Conservation (phyloP, 2,888 invertebrate species). For the Agrotis segetum region DNA sequence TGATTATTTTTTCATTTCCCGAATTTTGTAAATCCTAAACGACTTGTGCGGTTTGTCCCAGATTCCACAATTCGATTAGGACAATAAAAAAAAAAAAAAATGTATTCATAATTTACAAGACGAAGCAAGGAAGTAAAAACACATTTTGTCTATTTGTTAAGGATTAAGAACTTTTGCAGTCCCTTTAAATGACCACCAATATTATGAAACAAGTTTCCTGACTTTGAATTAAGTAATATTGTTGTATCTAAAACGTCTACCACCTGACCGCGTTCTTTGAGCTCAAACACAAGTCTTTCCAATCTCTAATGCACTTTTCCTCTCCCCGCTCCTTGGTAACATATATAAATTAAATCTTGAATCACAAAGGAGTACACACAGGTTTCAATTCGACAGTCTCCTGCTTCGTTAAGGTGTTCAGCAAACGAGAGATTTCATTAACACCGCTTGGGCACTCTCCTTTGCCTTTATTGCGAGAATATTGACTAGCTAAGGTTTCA, state of each 20-base stretch:
- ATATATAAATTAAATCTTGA: conserved; percentile 23
- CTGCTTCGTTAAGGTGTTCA: conserved; percentile 44
- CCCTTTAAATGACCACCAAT: neutral
- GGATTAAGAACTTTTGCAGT: neutral
- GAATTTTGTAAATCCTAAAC: too few relatives aligned
- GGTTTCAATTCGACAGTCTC: conserved; percentile 20
- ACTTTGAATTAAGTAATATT: too few relatives aligned
- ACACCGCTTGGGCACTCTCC: conserved; percentile 19
- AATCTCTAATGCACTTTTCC: neutral
- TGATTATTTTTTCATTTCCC: neutral
- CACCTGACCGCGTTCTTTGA: neutral
- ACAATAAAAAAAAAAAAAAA: too few relatives aligned
- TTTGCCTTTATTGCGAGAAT: conserved; percentile 31
- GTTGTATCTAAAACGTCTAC: too few relatives aligned
- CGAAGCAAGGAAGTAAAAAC: neutral
- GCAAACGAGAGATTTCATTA: conserved; percentile 44
- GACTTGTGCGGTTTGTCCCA: too few relatives aligned
- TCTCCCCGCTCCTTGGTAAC: neutral
- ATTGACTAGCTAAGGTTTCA: conserved; percentile 18
- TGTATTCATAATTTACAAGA: neutral
- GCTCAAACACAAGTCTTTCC: neutral
- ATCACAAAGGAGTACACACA: conserved; percentile 40
- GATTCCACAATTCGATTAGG: too few relatives aligned
- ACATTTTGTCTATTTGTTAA: neutral
- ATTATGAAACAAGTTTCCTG: neutral